phyloP scores from a whole-genome alignment of 2,888 invertebrate species.

The Machimus rusticus region DNA sequence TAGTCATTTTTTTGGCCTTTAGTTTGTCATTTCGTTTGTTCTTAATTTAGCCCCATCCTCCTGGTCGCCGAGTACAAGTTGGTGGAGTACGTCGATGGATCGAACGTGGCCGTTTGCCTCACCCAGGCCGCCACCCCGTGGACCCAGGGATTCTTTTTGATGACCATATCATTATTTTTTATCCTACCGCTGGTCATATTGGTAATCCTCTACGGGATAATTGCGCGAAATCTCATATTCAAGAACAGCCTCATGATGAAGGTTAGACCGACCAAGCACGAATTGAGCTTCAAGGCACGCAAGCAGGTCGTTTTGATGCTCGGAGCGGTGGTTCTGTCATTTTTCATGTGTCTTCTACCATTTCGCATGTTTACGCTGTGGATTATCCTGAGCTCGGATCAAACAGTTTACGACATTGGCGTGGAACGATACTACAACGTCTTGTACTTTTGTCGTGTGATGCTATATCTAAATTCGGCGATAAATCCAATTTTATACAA shows the following conservation, averaged over 20 bases:
- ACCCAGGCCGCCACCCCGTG: conserved; percentile 79
- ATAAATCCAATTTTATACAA: conserved; percentile 93
- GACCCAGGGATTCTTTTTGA: conserved; percentile 80
- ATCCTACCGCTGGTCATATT: conserved; percentile 81
- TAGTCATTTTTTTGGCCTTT: conserved; percentile 50
- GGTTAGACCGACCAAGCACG: conserved; percentile 74
- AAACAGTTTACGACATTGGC: conserved; percentile 73
- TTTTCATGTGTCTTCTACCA: conserved; percentile 88
- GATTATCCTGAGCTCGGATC: conserved; percentile 79
- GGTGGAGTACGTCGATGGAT: conserved; percentile 74
- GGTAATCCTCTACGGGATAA: conserved; percentile 81
- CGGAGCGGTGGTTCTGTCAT: conserved; percentile 84
- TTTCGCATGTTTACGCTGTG: conserved; percentile 84
- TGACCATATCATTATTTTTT: conserved; percentile 82
- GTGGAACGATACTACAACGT: conserved; percentile 82
- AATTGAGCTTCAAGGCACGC: conserved; percentile 76
- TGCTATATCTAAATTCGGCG: conserved; percentile 89
- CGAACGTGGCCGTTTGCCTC: conserved; percentile 76
- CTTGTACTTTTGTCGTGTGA: conserved; percentile 82
- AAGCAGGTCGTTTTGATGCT: conserved; percentile 88
- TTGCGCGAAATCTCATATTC: conserved; percentile 82
- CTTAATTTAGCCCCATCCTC: conserved; percentile 76
- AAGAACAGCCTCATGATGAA: conserved; percentile 70
- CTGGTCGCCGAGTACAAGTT: conserved; percentile 77
- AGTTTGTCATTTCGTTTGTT: conserved; percentile 62